Evolutionary conservation across 2,888 invertebrate species (phyloP), one percentile per base, ranked within the genome.

Genomic region (Isotomurus palustris): DNA sequence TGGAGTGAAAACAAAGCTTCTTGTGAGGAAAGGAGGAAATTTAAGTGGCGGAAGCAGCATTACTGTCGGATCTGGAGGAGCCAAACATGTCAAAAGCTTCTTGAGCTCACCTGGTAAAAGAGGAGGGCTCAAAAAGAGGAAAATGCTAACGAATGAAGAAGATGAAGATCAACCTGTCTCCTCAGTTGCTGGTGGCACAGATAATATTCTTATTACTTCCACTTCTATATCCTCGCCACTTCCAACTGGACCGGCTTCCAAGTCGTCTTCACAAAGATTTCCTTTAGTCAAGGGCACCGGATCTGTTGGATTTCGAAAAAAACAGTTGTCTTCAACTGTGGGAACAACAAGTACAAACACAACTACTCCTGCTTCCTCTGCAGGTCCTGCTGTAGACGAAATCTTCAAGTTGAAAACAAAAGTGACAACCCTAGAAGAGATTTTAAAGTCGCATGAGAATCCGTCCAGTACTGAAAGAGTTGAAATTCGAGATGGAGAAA

Each of bases 391-490:
- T 14, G 63, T 60, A 28, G 54, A 56, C 35, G n/a, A n/a, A n/a
- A 58, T 62, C 21, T 57, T 62, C 47, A 70, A 65, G 53, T 58
- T 68, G 27, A 63, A 66, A 40, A 64, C 70, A 14, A 70, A 62
- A 54, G 70, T 70, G 19, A 70, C 70, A 32, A 70, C 70, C 8
- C 48, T 66, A 10, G 70, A 70, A 27, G 70, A 70, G 52, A 68
- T 70, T 41, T 22, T 67, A 4, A 48, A 58, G 47, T 53, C 60
- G 25, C 69, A n/a, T n/a, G n/a, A n/a, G n/a, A n/a, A n/a, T n/a
- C n/a, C n/a, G n/a, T n/a, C n/a, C n/a, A n/a, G n/a, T n/a, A n/a
- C n/a, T n/a, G n/a, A n/a, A n/a, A n/a, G n/a, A n/a, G n/a, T n/a
- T n/a, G n/a, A n/a, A n/a, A n/a, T n/a, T n/a, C n/a, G n/a, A n/a